Percentiles rank a stretch among this genome's conserved stretches.
These are phyloP conservation scores for Corynorhinus townsendii DNA, from an alignment of 2,113 vertebrate genomes.

Conservation along the genomic window DNA sequence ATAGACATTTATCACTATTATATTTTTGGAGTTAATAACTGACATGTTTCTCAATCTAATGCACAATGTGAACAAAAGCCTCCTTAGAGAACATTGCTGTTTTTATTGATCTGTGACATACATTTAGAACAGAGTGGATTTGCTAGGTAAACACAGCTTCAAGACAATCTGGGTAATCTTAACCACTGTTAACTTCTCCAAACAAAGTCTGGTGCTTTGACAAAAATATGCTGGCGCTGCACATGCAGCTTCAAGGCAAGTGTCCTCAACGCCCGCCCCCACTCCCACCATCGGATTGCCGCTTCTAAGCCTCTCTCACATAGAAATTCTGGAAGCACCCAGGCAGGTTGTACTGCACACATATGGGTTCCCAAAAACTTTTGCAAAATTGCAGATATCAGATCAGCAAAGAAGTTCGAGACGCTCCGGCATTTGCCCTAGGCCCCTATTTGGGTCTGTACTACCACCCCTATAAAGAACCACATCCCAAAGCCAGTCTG, in stretches of 20 bases:
- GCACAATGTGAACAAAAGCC: background rate
- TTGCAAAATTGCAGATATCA: background rate
- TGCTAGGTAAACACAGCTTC: background rate
- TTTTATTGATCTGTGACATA: background rate
- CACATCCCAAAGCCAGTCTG: background rate
- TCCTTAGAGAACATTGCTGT: background rate
- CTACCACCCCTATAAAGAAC: background rate
- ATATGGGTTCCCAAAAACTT: background rate
- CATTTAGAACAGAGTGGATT: background rate
- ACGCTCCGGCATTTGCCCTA: no score
- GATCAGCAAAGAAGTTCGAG: background rate
- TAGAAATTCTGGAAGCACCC: background rate
- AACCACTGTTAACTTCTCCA: background rate
- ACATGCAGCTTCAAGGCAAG: background rate
- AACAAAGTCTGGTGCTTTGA: background rate
- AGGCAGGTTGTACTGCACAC: fast-evolving
- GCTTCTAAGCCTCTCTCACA: background rate
- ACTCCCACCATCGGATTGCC: background rate
- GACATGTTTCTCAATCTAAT: background rate
- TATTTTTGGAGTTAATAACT: background rate
- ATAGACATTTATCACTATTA: background rate
- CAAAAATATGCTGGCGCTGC: background rate
- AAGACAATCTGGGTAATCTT: background rate
- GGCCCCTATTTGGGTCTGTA: background rate
- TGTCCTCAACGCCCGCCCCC: fast-evolving